Conservation (phyloP, 2,113 vertebrate species). For the Phaethornis superciliosus region DNA sequence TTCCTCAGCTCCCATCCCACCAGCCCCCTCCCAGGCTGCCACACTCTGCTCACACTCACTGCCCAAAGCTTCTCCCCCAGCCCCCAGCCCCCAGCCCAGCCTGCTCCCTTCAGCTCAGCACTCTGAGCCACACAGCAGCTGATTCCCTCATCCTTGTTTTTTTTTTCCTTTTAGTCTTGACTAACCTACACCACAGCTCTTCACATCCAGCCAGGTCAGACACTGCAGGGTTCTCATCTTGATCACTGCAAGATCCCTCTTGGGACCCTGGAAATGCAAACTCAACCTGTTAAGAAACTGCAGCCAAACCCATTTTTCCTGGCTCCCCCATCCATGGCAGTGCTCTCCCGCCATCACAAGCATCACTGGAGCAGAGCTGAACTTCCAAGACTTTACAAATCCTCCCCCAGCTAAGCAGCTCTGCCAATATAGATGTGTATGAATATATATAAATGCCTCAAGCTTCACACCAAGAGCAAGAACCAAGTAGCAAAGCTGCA, state of each 20-base stretch:
- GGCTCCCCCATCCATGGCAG: not conserved
- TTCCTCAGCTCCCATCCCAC: not conserved
- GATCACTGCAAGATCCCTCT: not conserved
- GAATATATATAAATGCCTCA: not conserved
- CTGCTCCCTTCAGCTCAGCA: not conserved
- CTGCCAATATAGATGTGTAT: not conserved
- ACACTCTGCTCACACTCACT: not conserved
- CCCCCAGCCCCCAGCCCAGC: not conserved
- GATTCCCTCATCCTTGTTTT: not conserved
- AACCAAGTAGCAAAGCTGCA: not conserved
- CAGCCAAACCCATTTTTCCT: not conserved
- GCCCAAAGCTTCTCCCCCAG: not conserved
- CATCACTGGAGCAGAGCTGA: fast-evolving
- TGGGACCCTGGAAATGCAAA: not conserved
- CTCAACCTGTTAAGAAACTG: not conserved
- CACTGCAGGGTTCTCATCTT: not conserved
- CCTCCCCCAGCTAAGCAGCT: not conserved
- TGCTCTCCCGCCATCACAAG: not conserved
- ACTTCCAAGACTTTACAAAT: not conserved
- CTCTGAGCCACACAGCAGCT: not conserved
- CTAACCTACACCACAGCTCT: not conserved
- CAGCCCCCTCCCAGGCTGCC: not conserved
- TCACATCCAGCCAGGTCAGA: not conserved
- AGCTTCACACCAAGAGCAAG: not conserved
- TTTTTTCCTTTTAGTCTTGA: not conserved